Conservation (phyloP, 2,888 invertebrate genomes). For the Hylaea fasciaria region DNA sequence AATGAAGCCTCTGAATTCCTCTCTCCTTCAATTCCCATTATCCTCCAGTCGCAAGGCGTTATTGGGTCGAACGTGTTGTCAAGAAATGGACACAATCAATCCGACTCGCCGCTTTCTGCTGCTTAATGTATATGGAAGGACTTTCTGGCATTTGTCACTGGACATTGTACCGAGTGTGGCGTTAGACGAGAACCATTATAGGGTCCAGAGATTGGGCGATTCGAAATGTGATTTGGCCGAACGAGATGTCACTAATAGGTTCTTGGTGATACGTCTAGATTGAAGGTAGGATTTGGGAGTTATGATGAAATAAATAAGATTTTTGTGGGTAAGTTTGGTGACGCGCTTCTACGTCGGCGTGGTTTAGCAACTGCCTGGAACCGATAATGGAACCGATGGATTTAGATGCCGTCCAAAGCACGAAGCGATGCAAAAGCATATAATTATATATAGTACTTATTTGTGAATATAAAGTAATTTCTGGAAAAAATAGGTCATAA, state of each 20-base stretch:
- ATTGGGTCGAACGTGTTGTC: slow-evolving; percentile 37
- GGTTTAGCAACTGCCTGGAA: too few species aligned
- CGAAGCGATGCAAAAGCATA: too few species aligned
- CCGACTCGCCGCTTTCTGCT: slow-evolving; percentile 3
- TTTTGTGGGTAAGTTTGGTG: too few species aligned
- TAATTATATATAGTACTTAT: too few species aligned
- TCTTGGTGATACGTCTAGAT: too few species aligned
- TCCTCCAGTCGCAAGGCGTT: slow-evolving; percentile 27
- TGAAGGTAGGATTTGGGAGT: too few species aligned
- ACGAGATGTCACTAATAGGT: too few species aligned
- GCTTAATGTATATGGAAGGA: slow-evolving; percentile 12
- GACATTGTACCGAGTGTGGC: not conserved
- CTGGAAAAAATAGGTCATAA: slow-evolving; percentile 2
- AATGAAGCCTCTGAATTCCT: slow-evolving; percentile 11
- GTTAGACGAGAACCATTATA: not conserved
- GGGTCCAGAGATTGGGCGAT: not conserved
- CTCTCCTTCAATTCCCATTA: slow-evolving; percentile 28
- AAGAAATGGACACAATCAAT: slow-evolving; percentile 36
- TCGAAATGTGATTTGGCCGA: not conserved
- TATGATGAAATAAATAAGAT: too few species aligned
- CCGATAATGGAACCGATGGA: too few species aligned
- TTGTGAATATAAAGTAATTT: too few species aligned
- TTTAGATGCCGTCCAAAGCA: too few species aligned
- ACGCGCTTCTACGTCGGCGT: too few species aligned
- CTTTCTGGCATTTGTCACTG: slow-evolving; percentile 9